Evolutionary conservation across 2,113 vertebrate species (phyloP), one percentile per base, ranked within the genome.

Genomic region (Percopsis transmontana): DNA sequence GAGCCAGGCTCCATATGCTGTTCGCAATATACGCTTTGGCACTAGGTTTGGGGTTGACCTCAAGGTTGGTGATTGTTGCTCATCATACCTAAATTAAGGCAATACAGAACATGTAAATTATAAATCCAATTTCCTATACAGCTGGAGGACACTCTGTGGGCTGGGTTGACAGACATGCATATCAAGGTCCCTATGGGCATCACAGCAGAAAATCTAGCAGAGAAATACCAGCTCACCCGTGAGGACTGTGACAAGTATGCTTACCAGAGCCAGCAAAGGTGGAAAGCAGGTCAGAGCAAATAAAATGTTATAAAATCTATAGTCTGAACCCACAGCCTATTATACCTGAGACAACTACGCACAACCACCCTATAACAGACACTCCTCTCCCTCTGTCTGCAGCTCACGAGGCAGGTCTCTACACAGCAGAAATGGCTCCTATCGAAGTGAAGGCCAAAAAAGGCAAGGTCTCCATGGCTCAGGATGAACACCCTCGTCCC

Each of bases 141-240:
- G 97, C 62, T 99, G 59, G 97, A 98, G 85, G 97, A 99, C 81
- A 90, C 91, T 0, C 21, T 99, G 83, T 99, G 97, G 97, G 90
- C 90, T 0, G 87, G 88, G 9, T 88, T 99, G 7, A 98, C 93
- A 0, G 97, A 99, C 61, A 80, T 84, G 0, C 92, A 97, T 1
- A 50, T 99, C 33, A 94, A 98, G 79, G 87, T 86, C 3, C 89
- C 96, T 0, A 99, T 99, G 97, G 97, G 89, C 23, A 63, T 97
- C 64, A 99, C 97, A 5, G 97, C 97, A 52, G 97, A 99, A 84
- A 99, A 98, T 62, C 93, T 99, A 72, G 96, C 96, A n/a, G 92
- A 76, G 10, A 94, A 98, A 62, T 90, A 97, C 72, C 84, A 91
- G 74, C 94, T 98, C 76, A 89, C 87, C 16, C 91, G 96, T 40